These are phyloP conservation scores for Gari tellinella DNA, from an alignment of 2,888 invertebrate species.

Conservation along the genomic window DNA sequence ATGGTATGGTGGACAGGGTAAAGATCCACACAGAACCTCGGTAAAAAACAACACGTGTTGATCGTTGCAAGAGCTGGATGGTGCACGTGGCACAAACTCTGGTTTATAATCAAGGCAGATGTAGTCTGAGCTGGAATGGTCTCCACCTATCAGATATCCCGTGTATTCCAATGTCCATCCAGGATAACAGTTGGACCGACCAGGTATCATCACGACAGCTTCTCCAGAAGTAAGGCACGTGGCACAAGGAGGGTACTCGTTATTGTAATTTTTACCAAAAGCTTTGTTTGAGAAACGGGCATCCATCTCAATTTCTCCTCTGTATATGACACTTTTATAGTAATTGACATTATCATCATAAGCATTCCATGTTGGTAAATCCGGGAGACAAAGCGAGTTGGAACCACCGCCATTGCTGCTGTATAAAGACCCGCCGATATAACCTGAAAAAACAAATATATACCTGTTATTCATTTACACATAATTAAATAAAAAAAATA, in stretches of 20 bases:
- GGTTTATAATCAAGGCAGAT: conserved; percentile 9
- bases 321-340: conserved; percentile 1
- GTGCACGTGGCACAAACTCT: conserved; percentile 7
- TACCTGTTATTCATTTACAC: too few relatives aligned
- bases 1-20: conserved; percentile 35
- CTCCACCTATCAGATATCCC: conserved; percentile 10
- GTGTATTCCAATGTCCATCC: conserved; percentile 23
- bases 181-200: conserved; percentile 11
- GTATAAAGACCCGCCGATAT: conserved; percentile 20
- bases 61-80: conserved; percentile 1
- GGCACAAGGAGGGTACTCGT: conserved; percentile 20
- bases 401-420: conserved; percentile 16
- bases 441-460: too few relatives aligned
- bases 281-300: not conserved
- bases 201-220: conserved; percentile 15
- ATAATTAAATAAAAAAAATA: too few relatives aligned
- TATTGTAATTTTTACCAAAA: conserved; percentile 4
- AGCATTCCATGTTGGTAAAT: conserved; percentile 13
- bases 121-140: conserved; percentile 3
- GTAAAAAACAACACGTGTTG: conserved; percentile 12
- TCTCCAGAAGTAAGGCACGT: conserved; percentile 5
- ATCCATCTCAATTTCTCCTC: conserved; percentile 12
- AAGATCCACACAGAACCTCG: conserved; percentile 19
- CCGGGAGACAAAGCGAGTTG: conserved; percentile 18
- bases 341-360: conserved; percentile 1